Conservation (phyloP, 2,888 invertebrate species). For the Allacma fusca region DNA sequence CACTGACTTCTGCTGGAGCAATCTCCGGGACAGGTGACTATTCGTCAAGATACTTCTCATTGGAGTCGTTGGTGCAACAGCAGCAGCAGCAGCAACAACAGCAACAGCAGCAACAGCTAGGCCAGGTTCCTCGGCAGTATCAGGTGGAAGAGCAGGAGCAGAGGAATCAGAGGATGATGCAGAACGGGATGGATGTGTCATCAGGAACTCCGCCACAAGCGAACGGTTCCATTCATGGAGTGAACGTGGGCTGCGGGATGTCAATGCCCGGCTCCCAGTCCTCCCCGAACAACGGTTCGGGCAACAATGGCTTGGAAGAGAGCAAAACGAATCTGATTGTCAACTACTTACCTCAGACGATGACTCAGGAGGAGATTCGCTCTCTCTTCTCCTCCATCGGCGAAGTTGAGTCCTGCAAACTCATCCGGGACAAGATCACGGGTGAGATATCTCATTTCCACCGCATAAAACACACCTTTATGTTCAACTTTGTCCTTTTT, state of each 20-base stretch:
- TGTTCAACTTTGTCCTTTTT: slow-evolving; percentile 26
- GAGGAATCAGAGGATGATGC: slow-evolving; percentile 71
- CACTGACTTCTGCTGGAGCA: background rate
- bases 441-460: slow-evolving; percentile 67
- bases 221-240: slow-evolving; percentile 71
- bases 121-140: too few species aligned
- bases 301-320: slow-evolving; percentile 77
- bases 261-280: slow-evolving; percentile 64
- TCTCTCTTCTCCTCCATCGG: slow-evolving; percentile 98
- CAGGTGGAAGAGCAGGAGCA: background rate
- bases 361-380: slow-evolving; percentile 99
- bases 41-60: background rate
- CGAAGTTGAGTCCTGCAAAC: slow-evolving; percentile 98
- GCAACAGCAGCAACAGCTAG: background rate
- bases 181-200: slow-evolving; percentile 76
- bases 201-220: slow-evolving; percentile 76
- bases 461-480: background rate
- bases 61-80: slow-evolving; percentile 17
- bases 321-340: slow-evolving; percentile 99
- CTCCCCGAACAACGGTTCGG: slow-evolving; percentile 64
- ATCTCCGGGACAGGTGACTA: background rate
- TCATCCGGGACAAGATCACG: slow-evolving; percentile 98
- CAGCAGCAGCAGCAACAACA: too few species aligned
- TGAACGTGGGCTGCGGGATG: slow-evolving; percentile 63
- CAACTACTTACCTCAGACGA: slow-evolving; percentile 99